Conservation (phyloP, 1,140 invertebrate species). For the Zaprionus africanus region DNA sequence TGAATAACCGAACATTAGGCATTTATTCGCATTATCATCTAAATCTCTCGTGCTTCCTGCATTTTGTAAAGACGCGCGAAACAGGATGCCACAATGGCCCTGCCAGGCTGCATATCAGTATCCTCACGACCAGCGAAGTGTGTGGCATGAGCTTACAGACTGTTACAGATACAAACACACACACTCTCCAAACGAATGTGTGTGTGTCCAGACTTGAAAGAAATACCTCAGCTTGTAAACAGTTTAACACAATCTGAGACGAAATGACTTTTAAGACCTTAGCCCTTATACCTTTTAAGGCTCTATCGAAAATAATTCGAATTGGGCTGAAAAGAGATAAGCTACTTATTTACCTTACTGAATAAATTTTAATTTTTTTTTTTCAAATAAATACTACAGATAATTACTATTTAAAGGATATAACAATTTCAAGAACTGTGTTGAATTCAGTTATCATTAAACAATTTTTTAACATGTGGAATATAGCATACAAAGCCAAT, state of each 20-base stretch:
- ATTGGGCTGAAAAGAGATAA: background rate
- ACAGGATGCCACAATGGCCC: slow-evolving; percentile 75
- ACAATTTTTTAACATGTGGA: no score
- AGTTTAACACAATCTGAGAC: background rate
- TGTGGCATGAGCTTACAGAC: slow-evolving; percentile 1
- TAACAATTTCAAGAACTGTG: no score
- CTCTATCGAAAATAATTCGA: background rate
- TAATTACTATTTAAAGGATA: background rate
- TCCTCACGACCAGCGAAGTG: background rate
- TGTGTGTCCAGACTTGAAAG: background rate
- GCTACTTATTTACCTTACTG: no score
- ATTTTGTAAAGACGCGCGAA: slow-evolving; percentile 64
- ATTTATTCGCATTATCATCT: slow-evolving; percentile 57
- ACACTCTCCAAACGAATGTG: background rate
- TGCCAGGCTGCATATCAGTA: slow-evolving; percentile 4
- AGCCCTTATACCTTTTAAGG: background rate
- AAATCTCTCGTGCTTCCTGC: slow-evolving; percentile 66
- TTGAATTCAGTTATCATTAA: no score
- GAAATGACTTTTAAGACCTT: background rate
- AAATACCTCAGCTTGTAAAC: background rate
- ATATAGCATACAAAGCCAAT: no score
- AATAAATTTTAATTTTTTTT: background rate
- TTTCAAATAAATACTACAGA: background rate
- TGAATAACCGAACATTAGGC: slow-evolving; percentile 56
- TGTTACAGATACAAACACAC: background rate